A percentile compares a stretch with the other conserved stretches of the same genome.
These are phyloP conservation scores for Diaperis boleti DNA, from an alignment of 2,888 invertebrate genomes.

Conservation along the genomic window DNA sequence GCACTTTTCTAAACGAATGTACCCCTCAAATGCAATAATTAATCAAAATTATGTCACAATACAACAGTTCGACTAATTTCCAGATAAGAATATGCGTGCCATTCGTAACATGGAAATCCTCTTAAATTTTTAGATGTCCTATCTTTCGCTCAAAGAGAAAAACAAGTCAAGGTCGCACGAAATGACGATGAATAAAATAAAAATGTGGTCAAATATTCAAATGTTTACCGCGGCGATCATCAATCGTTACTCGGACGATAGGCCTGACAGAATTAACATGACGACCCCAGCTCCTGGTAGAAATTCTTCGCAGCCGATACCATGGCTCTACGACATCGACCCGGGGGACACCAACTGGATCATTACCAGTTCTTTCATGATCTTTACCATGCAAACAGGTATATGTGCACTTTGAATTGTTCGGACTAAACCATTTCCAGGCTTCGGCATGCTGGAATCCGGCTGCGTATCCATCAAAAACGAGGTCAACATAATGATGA, in stretches of 20 bases:
- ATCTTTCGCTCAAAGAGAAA: neutral
- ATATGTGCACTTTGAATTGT: constrained; percentile 29
- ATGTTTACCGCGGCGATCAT: constrained; percentile 17
- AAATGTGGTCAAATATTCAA: constrained; percentile 18
- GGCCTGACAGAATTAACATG: neutral
- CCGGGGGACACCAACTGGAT: constrained; percentile 91
- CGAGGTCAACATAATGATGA: constrained; percentile 98
- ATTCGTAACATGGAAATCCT: constrained; percentile 13
- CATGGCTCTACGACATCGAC: constrained; percentile 71
- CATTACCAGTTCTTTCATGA: constrained; percentile 88
- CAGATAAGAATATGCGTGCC: no score
- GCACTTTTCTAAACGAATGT: no score
- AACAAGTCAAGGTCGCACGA: constrained; percentile 5
- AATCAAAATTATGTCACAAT: neutral
- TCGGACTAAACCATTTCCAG: constrained; percentile 65
- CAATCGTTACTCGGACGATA: neutral
- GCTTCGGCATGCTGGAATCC: constrained; percentile 94
- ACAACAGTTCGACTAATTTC: neutral
- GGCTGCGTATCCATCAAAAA: constrained; percentile 94
- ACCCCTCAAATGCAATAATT: no score
- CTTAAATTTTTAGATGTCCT: constrained; percentile 1
- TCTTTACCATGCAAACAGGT: constrained; percentile 96
- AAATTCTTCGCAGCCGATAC: constrained; percentile 37
- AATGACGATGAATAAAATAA: constrained; percentile 13
- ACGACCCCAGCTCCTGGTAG: neutral